Conservation (phyloP, 2,113 vertebrate species). For the Triplophysa siluroides region DNA sequence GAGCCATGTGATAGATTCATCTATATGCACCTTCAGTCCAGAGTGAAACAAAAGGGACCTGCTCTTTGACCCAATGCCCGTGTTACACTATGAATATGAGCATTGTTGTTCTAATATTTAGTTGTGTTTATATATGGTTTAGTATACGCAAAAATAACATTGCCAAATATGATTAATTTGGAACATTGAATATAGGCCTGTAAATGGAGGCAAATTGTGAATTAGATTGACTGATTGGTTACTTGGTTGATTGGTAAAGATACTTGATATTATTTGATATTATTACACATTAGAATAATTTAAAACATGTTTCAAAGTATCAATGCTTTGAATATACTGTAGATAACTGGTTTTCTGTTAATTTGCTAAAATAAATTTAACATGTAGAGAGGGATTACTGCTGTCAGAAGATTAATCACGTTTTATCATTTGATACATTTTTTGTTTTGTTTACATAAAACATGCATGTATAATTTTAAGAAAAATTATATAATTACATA, state of each 20-base stretch:
- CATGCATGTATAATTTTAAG: no score
- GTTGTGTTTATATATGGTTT: not conserved
- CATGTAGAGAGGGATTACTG: not conserved
- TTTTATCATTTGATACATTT: no score
- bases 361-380: not conserved
- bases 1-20: conserved; percentile 64
- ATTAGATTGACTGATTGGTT: no score
- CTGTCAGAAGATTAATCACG: no score
- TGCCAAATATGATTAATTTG: not conserved
- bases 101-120: not conserved
- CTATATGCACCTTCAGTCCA: conserved; percentile 39
- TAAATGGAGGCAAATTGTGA: not conserved
- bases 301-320: no score
- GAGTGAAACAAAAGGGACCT: conserved; percentile 25
- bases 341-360: not conserved
- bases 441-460: no score
- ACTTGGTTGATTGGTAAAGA: no score
- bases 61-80: not conserved
- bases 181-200: not conserved
- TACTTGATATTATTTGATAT: no score
- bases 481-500: no score
- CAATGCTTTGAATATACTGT: not conserved
- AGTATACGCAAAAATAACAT: not conserved
- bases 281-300: no score
- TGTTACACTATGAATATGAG: not conserved